These are phyloP conservation scores for Napeogenes inachia DNA, from an alignment of 2,888 invertebrate genomes.

Conservation along the genomic window DNA sequence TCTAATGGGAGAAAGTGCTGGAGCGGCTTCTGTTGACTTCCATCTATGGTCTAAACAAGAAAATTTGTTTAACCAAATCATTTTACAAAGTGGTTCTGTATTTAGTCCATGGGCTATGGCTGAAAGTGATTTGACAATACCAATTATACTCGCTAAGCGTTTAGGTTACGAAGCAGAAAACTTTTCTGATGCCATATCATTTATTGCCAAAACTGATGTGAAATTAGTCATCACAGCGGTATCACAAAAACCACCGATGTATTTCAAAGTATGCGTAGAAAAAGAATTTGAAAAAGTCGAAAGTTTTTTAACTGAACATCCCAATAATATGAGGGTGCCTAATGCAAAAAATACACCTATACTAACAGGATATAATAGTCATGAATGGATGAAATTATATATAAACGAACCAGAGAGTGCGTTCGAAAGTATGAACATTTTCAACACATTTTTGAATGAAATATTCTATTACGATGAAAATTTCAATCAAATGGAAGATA, in stretches of 20 bases:
- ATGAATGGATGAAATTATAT: conserved; percentile 38
- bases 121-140: conserved; percentile 36
- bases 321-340: conserved; percentile 37
- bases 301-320: conserved; percentile 38
- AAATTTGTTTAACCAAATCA: conserved; percentile 46
- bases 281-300: conserved; percentile 31
- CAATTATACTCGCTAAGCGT: conserved; percentile 41
- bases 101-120: conserved; percentile 32
- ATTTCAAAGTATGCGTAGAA: conserved; percentile 46
- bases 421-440: conserved; percentile 27
- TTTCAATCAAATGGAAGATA: conserved; percentile 31
- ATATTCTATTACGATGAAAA: conserved; percentile 37
- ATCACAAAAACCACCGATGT: conserved; percentile 29
- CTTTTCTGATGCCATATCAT: conserved; percentile 41
- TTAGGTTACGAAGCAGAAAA: conserved; percentile 42
- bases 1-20: conserved; percentile 53
- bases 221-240: conserved; percentile 41
- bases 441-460: conserved; percentile 24
- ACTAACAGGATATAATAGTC: conserved; percentile 48
- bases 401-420: conserved; percentile 28
- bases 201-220: conserved; percentile 40
- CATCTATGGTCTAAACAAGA: conserved; percentile 46
- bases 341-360: conserved; percentile 44
- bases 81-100: conserved; percentile 48
- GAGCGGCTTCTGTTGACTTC: conserved; percentile 43